phyloP scores from a whole-genome alignment of 2,113 vertebrate species.

The Tragelaphus buxtoni region DNA sequence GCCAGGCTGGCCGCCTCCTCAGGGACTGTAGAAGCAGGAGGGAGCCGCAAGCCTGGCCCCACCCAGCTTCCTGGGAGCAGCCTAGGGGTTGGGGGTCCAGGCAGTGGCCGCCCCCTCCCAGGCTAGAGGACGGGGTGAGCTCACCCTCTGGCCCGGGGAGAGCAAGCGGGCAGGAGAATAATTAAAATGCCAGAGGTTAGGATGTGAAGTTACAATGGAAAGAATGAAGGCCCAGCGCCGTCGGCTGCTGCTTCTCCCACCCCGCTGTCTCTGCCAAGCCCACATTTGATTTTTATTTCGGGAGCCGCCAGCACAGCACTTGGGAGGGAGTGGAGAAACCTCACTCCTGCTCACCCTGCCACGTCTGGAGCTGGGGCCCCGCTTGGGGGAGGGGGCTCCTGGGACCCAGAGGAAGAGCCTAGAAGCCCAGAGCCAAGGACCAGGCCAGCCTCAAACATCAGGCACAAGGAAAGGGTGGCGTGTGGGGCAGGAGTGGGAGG shows the following conservation, averaged over 20 bases:
- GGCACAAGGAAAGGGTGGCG: background rate
- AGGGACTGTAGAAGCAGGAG: background rate
- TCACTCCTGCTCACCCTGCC: slow-evolving; percentile 40
- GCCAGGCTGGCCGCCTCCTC: background rate
- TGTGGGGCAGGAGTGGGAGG: background rate
- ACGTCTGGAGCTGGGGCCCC: slow-evolving; percentile 55
- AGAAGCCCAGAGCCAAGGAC: background rate
- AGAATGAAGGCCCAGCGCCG: slow-evolving; percentile 59
- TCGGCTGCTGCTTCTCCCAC: slow-evolving; percentile 8
- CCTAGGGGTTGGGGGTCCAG: background rate
- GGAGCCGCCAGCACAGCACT: slow-evolving; percentile 77
- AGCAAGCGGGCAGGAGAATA: slow-evolving; percentile 51
- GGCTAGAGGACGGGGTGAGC: slow-evolving; percentile 56
- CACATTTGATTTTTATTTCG: slow-evolving; percentile 79
- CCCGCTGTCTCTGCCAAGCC: slow-evolving; percentile 61
- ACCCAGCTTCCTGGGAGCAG: background rate
- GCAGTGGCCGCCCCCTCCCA: background rate
- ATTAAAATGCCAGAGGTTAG: slow-evolving; percentile 58
- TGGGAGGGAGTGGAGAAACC: slow-evolving; percentile 62
- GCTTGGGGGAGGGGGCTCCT: background rate
- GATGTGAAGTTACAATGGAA: slow-evolving; percentile 73
- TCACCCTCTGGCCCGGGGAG: slow-evolving; percentile 56
- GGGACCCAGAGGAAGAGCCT: background rate
- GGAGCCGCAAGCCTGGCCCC: background rate
- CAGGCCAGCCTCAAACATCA: background rate